These are phyloP conservation scores for Pseudochaenichthys georgianus DNA, from an alignment of 2,797 vertebrate species.

Conservation along the genomic window DNA sequence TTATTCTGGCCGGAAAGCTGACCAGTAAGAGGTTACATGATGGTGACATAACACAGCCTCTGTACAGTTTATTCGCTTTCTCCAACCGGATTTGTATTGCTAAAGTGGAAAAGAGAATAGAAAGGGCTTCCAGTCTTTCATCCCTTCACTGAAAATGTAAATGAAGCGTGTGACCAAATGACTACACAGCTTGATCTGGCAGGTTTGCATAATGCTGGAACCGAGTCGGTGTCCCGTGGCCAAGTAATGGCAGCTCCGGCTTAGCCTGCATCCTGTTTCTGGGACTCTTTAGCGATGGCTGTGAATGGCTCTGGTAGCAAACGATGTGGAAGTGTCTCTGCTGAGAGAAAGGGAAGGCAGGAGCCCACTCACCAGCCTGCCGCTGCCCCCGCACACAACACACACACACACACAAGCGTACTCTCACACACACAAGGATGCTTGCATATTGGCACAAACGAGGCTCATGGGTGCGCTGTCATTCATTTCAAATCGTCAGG, in stretches of 20 bases:
- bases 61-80: slow-evolving; percentile 16
- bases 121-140: slow-evolving; percentile 44
- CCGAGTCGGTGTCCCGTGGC: slow-evolving; percentile 33
- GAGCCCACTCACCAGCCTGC: slow-evolving; percentile 83
- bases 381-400: slow-evolving; percentile 61
- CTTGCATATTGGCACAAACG: slow-evolving; percentile 5
- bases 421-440: background rate
- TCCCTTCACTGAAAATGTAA: slow-evolving; percentile 59
- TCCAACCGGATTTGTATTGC: background rate
- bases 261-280: slow-evolving; percentile 76
- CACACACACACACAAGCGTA: slow-evolving; percentile 13
- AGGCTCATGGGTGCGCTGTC: background rate
- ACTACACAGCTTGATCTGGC: slow-evolving; percentile 74
- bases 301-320: slow-evolving; percentile 70
- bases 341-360: slow-evolving; percentile 58
- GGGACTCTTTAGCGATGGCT: slow-evolving; percentile 66
- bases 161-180: slow-evolving; percentile 67
- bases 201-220: slow-evolving; percentile 73
- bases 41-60: slow-evolving; percentile 7
- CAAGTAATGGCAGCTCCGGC: slow-evolving; percentile 68
- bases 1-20: background rate
- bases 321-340: slow-evolving; percentile 61
- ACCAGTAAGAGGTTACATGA: background rate
- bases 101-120: slow-evolving; percentile 1
- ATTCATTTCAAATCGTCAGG: slow-evolving; percentile 29